Percentiles rank a stretch among this genome's conserved stretches.
phyloP scores from a whole-genome alignment of 2,888 invertebrate species.

The Archips crataeganus region DNA sequence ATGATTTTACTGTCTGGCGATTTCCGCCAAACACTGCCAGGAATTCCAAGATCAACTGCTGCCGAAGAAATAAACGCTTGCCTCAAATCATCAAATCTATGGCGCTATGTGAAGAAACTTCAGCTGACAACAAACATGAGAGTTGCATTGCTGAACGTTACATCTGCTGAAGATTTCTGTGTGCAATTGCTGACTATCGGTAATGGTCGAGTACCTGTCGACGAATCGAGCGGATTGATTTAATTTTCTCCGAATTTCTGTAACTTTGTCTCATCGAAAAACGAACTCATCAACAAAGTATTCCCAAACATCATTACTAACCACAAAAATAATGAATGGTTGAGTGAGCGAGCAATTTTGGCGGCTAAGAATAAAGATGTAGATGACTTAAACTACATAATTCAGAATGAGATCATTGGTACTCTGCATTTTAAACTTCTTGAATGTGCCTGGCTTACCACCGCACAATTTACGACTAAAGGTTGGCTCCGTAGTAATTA shows the following conservation, averaged over 20 bases:
- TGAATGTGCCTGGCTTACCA: no score
- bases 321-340: slow-evolving; percentile 10
- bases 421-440: no score
- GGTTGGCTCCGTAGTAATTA: no score
- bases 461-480: no score
- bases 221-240: slow-evolving; percentile 11
- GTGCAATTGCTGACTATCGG: slow-evolving; percentile 44
- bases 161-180: slow-evolving; percentile 39
- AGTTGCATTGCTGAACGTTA: slow-evolving; percentile 36
- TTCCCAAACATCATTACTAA: slow-evolving; percentile 12
- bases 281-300: slow-evolving; percentile 47
- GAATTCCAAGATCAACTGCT: no score
- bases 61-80: no score
- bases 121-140: slow-evolving; percentile 49
- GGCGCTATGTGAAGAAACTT: slow-evolving; percentile 50
- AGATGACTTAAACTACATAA: slow-evolving; percentile 1
- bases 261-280: slow-evolving; percentile 44
- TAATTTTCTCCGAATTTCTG: slow-evolving; percentile 14
- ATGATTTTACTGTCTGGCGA: slow-evolving; percentile 53
- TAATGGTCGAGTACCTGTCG: slow-evolving; percentile 40
- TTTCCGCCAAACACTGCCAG: neutral
- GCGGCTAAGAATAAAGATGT: slow-evolving; percentile 34
- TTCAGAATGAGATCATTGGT: neutral
- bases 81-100: slow-evolving; percentile 48
- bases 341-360: slow-evolving; percentile 23